Conservation (phyloP, 1,140 invertebrate genomes). For the Augochlora pura region DNA sequence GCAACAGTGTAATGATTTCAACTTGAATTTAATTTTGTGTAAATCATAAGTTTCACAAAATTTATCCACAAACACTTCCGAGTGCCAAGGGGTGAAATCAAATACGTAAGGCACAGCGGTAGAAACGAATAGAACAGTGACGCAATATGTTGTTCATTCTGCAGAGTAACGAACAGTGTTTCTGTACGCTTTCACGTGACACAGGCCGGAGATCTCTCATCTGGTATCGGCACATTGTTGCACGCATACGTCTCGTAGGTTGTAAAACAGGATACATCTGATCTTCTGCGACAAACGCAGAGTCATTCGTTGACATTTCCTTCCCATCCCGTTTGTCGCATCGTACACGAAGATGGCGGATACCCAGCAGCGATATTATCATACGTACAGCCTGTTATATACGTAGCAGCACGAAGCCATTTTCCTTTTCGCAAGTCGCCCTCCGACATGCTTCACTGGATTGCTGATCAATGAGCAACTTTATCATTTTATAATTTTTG, state of each 20-base stretch:
- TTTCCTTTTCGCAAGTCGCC: slow-evolving; percentile 14
- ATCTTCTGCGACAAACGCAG: slow-evolving; percentile 1
- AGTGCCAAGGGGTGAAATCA: too few relatives aligned
- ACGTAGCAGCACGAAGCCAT: slow-evolving; percentile 2
- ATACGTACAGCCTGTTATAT: slow-evolving; percentile 10
- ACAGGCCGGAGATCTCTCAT: background rate
- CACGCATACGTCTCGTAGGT: background rate
- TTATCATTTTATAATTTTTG: too few relatives aligned
- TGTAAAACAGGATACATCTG: slow-evolving; percentile 10
- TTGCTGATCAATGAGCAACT: background rate
- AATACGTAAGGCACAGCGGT: background rate
- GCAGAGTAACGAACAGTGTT: too few relatives aligned
- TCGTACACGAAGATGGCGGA: slow-evolving; percentile 34
- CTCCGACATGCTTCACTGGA: slow-evolving; percentile 8
- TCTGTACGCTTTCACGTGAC: background rate
- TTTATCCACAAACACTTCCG: too few relatives aligned
- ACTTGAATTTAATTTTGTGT: too few relatives aligned
- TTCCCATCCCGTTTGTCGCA: slow-evolving; percentile 3
- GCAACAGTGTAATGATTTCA: too few relatives aligned
- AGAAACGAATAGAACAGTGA: background rate
- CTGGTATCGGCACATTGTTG: background rate
- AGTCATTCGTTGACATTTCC: slow-evolving; percentile 46
- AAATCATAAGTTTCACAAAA: too few relatives aligned
- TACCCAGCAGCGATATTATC: slow-evolving; percentile 36
- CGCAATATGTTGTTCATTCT: too few relatives aligned